phyloP scores from a whole-genome alignment of 2,113 vertebrate species.

The Aegithalos caudatus region DNA sequence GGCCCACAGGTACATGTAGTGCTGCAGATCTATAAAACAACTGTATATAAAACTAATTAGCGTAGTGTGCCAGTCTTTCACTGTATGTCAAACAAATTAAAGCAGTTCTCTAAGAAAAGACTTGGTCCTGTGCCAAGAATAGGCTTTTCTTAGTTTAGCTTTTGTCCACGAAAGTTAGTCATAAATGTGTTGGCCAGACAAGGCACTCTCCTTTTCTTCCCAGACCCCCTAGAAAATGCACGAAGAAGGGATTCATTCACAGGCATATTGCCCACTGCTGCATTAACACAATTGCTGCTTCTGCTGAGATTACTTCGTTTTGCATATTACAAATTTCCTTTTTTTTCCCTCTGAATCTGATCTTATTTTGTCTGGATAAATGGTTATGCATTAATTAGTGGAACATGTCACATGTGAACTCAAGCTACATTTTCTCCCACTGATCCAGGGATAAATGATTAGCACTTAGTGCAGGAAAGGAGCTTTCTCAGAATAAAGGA shows the following conservation, averaged over 20 bases:
- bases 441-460: not conserved
- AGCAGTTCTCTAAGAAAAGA: not conserved
- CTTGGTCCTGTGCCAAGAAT: not conserved
- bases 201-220: not conserved
- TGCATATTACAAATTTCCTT: not conserved
- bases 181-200: slow-evolving; percentile 8
- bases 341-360: not conserved
- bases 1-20: not conserved
- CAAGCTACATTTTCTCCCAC: not conserved
- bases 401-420: not conserved
- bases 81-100: slow-evolving; percentile 34
- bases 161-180: not conserved
- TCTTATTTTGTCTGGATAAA: not conserved
- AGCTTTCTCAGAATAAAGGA: not conserved
- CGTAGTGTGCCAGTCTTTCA: slow-evolving; percentile 5
- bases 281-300: not conserved
- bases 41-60: slow-evolving; percentile 38
- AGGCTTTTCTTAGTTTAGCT: not conserved
- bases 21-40: not conserved
- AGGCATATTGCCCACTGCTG: not conserved
- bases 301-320: not conserved
- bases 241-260: not conserved
- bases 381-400: not conserved
- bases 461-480: not conserved
- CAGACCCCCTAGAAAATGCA: not conserved